Conservation (phyloP, 2,113 vertebrate species). For the Aix galericulata region DNA sequence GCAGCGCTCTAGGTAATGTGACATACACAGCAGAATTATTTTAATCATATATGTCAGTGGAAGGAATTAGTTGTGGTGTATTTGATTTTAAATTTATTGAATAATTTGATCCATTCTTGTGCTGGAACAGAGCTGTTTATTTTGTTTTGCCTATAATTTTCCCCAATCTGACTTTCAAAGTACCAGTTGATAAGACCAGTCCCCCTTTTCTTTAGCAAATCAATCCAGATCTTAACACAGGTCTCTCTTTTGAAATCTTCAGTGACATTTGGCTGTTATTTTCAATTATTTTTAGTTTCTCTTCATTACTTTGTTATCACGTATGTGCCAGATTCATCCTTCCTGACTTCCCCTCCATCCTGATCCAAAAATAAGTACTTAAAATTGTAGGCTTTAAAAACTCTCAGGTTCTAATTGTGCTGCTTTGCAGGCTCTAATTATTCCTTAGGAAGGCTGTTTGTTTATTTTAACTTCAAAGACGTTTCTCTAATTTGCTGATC, state of each 20-base stretch:
- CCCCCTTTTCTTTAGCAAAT: not conserved
- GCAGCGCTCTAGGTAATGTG: not conserved
- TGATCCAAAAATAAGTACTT: not conserved
- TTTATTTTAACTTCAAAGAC: not conserved
- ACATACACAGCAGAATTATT: not conserved
- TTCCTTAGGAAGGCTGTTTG: not conserved
- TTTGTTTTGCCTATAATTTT: not conserved
- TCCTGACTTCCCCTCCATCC: not conserved
- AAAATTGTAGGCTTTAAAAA: not conserved
- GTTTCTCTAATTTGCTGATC: not conserved
- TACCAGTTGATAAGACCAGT: not conserved
- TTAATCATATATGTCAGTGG: not conserved
- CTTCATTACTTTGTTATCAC: not conserved
- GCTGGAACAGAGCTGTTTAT: not conserved
- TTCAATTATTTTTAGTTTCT: not conserved
- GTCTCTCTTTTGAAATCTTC: not conserved
- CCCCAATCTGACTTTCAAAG: not conserved
- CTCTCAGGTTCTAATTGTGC: not conserved
- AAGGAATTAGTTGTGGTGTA: not conserved
- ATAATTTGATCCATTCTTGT: not conserved
- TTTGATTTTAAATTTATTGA: not conserved
- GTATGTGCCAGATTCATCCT: not conserved
- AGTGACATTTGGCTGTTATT: not conserved
- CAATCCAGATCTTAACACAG: not conserved
- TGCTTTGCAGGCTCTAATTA: not conserved